Base-by-base conservation (phyloP, 2,113 vertebrate species). In the Channa argus region DNA sequence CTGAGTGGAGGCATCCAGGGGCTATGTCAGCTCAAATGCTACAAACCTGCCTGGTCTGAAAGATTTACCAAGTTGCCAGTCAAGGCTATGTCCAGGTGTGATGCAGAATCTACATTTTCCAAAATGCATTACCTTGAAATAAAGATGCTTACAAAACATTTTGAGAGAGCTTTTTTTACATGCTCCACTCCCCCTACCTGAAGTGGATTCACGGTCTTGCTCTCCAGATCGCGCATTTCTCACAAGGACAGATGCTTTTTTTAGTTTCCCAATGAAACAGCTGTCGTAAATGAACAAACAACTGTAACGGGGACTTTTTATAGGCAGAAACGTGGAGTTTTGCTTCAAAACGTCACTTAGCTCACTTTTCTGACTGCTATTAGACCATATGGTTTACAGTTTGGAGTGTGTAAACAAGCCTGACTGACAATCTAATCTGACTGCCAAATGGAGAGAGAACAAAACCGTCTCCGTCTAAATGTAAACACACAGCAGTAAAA, bases 271-370 rank as follows among this genome's bases (percentile, higher is more conserved):
- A 6, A 52, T 63, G 71, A 81, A 88, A 84, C 90, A 91, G 71
- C 86, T 92, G 89, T 71, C 67, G 63, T 74, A 74, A 83, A 85
- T 85, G 85, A 86, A 91, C 81, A 91, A 91, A 87, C 81, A 71
- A 59, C 61, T 74, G 60, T 60, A 72, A 91, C 88, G 64, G 60
- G 87, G 79, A 39, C 34, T 75, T 93, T 91, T 89, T 80, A 86
- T 80, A 82, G 88, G 77, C 76, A 69, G 69, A 62, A 55, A 67
- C 54, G 63, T 63, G 55, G 65, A 73, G 77, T 80, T 86, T 79
- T 76, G 43, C 66, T 77, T 79, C 82, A 72, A 61, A 51, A 9
- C 79, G 75, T 78, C 86, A 84, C 62, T 90, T 75, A 77, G 13
- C 51, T 82, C 33, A 70, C 56, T 77, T 80, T 60, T 54, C 69